phyloP scores from a whole-genome alignment of 2,113 vertebrate species.

The Opisthocomus hoazin region DNA sequence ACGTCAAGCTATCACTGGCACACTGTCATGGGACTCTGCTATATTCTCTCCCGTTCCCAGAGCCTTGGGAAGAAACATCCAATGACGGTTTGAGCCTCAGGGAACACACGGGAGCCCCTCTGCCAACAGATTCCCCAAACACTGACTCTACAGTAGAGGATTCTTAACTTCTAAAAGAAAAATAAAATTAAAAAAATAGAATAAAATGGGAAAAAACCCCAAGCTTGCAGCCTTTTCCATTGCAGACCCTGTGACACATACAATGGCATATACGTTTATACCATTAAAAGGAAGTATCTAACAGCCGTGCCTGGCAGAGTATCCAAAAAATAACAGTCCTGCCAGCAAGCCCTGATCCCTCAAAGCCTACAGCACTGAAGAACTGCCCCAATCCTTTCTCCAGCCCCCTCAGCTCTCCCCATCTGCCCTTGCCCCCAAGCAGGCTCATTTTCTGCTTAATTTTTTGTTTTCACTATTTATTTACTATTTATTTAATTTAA shows the following conservation, averaged over 20 bases:
- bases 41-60: not conserved
- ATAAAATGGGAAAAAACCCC: not conserved
- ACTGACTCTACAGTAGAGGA: not conserved
- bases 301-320: not conserved
- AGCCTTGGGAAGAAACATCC: not conserved
- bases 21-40: not conserved
- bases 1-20: not conserved
- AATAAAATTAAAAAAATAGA: not conserved
- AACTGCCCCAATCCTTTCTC: not conserved
- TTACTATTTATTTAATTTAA: conserved; percentile 78
- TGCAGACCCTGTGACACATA: not conserved
- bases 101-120: not conserved
- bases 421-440: not conserved
- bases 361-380: not conserved
- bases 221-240: not conserved
- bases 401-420: not conserved
- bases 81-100: not conserved
- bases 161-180: not conserved
- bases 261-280: not conserved
- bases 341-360: not conserved
- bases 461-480: conserved; percentile 72
- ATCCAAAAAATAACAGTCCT: not conserved
- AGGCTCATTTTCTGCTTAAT: not conserved
- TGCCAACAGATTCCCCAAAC: not conserved
- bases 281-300: not conserved